These are phyloP conservation scores for Chloroclysta siterata DNA, from an alignment of 2,888 invertebrate genomes.

Conservation along the genomic window DNA sequence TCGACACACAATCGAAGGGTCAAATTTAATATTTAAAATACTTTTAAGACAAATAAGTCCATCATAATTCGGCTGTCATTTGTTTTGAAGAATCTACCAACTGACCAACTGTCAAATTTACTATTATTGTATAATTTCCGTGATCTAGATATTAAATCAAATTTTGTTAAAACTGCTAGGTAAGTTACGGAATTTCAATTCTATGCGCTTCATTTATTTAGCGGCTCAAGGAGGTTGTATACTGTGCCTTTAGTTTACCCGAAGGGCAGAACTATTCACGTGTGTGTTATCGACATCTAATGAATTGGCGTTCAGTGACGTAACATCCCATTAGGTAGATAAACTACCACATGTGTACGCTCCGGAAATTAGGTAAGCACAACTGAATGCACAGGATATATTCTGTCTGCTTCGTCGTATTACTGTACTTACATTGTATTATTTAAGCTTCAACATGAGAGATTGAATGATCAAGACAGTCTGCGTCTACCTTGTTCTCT, in stretches of 20 bases:
- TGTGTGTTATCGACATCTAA: conserved; percentile 33
- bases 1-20: no score
- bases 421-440: neutral
- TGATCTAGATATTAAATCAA: no score
- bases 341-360: conserved; percentile 18
- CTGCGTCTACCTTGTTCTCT: neutral
- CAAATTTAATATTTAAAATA: no score
- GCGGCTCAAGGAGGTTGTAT: conserved; percentile 3
- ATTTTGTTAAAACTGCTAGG: no score
- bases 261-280: conserved; percentile 29
- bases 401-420: neutral
- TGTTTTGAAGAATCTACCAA: no score
- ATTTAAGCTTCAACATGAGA: neutral
- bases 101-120: no score
- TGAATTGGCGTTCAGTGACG: conserved; percentile 28
- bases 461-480: neutral
- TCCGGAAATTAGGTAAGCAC: conserved; percentile 17
- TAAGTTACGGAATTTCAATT: conserved; percentile 4
- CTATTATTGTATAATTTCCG: no score
- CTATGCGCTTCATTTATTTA: conserved; percentile 1
- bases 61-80: no score
- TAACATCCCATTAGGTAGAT: conserved; percentile 27
- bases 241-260: conserved; percentile 20
- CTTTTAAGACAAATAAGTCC: no score
- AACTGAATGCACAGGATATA: conserved; percentile 8